phyloP scores from a whole-genome alignment of 2,888 invertebrate species.

The Tinea trinotella region DNA sequence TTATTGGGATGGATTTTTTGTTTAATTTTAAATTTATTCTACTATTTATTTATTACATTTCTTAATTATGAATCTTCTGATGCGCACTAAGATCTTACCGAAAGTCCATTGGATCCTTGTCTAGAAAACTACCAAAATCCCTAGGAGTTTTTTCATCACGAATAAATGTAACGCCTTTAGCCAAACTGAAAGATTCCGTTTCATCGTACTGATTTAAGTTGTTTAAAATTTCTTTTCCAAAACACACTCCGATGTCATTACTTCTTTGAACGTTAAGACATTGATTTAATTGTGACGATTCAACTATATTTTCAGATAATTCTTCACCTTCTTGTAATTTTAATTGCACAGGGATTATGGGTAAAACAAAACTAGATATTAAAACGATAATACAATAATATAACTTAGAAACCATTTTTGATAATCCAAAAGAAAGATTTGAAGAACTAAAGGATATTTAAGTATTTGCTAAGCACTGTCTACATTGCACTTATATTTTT shows the following conservation, averaged over 20 bases:
- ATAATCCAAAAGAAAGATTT: neutral
- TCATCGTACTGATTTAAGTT: conserved; percentile 77
- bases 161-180: conserved; percentile 75
- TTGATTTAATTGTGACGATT: conserved; percentile 48
- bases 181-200: conserved; percentile 76
- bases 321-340: conserved; percentile 52
- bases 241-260: conserved; percentile 73
- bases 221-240: conserved; percentile 78
- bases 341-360: conserved; percentile 51
- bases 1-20: too few relatives aligned
- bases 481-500: neutral
- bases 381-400: conserved; percentile 27
- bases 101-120: conserved; percentile 82
- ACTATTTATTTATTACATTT: too few relatives aligned
- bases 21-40: too few relatives aligned
- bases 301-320: conserved; percentile 43
- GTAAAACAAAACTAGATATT: conserved; percentile 31
- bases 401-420: conserved; percentile 27
- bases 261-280: conserved; percentile 48
- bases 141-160: conserved; percentile 77
- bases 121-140: conserved; percentile 76
- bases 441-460: neutral
- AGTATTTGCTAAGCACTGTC: neutral
- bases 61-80: too few relatives aligned
- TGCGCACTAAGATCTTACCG: conserved; percentile 70